These are phyloP conservation scores for Athalia cordata DNA, from an alignment of 2,888 invertebrate genomes.

Conservation along the genomic window DNA sequence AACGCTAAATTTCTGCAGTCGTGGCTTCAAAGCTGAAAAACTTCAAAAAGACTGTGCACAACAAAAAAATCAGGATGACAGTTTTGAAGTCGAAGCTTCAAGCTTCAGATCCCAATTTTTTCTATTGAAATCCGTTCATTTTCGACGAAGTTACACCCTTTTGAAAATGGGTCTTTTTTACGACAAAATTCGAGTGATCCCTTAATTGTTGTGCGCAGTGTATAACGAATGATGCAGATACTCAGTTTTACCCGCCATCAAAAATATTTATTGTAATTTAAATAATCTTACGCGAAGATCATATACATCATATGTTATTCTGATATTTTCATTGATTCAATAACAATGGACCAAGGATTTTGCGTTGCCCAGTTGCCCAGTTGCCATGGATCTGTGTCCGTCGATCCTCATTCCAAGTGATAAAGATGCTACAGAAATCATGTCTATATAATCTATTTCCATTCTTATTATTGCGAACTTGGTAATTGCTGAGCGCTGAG, in stretches of 20 bases:
- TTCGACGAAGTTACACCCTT: too few species aligned
- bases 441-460: not conserved
- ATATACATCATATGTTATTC: not conserved
- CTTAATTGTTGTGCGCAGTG: too few species aligned
- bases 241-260: not conserved
- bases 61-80: too few species aligned
- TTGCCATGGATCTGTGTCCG: not conserved
- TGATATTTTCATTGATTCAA: conserved; percentile 6
- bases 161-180: too few species aligned
- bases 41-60: too few species aligned
- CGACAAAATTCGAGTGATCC: too few species aligned
- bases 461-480: not conserved
- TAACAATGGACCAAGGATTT: conserved; percentile 9
- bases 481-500: not conserved
- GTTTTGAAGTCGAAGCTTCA: too few species aligned
- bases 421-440: not conserved
- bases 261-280: conserved; percentile 21
- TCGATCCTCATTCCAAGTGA: not conserved
- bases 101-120: too few species aligned
- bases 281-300: not conserved
- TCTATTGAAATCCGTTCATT: too few species aligned
- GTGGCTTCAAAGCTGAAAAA: too few species aligned
- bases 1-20: too few species aligned
- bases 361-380: conserved; percentile 15
- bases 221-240: not conserved